phyloP scores from a whole-genome alignment of 2,113 vertebrate species.

The Lanius ludovicianus region DNA sequence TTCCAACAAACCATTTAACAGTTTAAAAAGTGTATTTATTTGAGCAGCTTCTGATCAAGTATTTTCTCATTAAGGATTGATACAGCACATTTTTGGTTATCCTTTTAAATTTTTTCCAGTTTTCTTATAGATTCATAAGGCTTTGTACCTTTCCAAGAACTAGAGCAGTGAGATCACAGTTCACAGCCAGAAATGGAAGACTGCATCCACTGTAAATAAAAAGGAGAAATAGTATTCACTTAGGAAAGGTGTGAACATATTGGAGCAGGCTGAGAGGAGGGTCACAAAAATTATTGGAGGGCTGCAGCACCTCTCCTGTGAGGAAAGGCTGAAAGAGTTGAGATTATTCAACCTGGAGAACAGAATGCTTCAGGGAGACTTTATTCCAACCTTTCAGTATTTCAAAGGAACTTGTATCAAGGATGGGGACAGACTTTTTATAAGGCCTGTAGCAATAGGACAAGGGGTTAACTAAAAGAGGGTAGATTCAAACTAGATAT shows the following conservation, averaged over 20 bases:
- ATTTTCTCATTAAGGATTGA: neutral
- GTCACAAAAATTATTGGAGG: accelerated
- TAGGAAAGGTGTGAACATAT: neutral
- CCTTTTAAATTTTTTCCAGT: neutral
- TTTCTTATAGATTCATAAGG: neutral
- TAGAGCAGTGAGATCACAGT: neutral
- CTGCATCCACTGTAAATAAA: neutral
- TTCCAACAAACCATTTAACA: neutral
- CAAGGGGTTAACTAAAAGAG: neutral
- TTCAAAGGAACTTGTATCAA: neutral
- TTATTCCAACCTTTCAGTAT: accelerated
- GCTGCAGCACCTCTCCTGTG: neutral
- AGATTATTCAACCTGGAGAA: neutral
- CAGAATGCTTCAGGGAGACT: neutral
- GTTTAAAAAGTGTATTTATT: neutral
- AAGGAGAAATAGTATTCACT: neutral
- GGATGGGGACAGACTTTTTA: neutral
- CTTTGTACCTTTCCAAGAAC: neutral
- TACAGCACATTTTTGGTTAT: neutral
- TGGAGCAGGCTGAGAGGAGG: neutral
- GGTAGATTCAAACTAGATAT: accelerated
- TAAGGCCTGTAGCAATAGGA: accelerated
- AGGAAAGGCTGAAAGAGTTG: neutral
- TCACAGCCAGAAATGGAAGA: neutral
- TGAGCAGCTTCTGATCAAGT: neutral